Percentiles rank a stretch among this genome's conserved stretches.
Conservation (phyloP, 2,797 vertebrate genomes). For the Esox lucius region DNA sequence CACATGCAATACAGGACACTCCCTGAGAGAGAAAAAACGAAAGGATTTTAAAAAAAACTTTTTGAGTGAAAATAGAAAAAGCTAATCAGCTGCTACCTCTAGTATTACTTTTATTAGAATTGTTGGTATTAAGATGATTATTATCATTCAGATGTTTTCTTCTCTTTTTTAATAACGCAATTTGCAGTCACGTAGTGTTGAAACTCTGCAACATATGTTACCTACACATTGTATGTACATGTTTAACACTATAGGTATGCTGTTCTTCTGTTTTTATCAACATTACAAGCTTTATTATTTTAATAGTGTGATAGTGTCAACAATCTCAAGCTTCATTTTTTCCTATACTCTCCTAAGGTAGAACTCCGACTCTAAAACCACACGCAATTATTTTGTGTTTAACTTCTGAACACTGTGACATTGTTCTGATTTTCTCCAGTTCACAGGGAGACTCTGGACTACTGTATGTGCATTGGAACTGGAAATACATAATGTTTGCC, state of each 20-base stretch:
- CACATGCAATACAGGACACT: constrained; percentile 65
- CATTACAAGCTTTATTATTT: constrained; percentile 75
- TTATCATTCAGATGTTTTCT: constrained; percentile 78
- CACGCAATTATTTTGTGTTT: constrained; percentile 7
- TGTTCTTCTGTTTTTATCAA: constrained; percentile 61
- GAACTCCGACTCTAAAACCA: constrained; percentile 1
- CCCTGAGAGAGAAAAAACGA: constrained; percentile 50
- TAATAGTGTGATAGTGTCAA: constrained; percentile 70
- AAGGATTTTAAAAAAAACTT: constrained; percentile 65
- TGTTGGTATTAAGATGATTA: constrained; percentile 61
- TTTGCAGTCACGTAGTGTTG: constrained; percentile 66
- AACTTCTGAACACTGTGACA: constrained; percentile 7
- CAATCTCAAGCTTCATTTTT: constrained; percentile 54
- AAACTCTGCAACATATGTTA: constrained; percentile 65
- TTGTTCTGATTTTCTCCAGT: constrained; percentile 22
- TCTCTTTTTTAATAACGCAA: constrained; percentile 63
- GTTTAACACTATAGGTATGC: constrained; percentile 63
- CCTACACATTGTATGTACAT: constrained; percentile 71
- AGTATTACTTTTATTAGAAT: constrained; percentile 73
- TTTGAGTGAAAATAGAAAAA: constrained; percentile 66
- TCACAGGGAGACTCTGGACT: constrained; percentile 32
- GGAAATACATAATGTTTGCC: background rate
- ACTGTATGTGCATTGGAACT: background rate
- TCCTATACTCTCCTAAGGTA: constrained; percentile 24
- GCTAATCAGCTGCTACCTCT: constrained; percentile 98